Conservation (phyloP, 2,888 invertebrate species). For the Aelia acuminata region DNA sequence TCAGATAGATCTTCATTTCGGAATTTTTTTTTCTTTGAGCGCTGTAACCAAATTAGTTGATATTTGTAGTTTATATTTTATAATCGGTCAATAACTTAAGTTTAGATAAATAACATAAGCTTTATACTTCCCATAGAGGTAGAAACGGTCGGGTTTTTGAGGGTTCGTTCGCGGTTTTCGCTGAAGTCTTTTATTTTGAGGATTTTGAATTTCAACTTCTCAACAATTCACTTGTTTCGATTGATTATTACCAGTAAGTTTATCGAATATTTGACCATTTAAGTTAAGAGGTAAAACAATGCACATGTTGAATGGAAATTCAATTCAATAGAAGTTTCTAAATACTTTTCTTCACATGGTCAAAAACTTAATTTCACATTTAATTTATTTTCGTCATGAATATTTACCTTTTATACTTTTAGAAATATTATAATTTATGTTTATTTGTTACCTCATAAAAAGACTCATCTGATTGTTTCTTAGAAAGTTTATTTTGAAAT, state of each 20-base stretch:
- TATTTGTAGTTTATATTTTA: too few species aligned
- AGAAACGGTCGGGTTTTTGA: background rate
- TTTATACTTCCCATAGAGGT: background rate
- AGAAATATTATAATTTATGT: too few species aligned
- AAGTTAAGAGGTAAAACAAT: background rate
- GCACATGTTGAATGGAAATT: background rate
- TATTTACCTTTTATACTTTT: too few species aligned
- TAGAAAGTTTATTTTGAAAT: too few species aligned
- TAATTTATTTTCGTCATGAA: too few species aligned
- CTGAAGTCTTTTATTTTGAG: background rate
- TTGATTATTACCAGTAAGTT: background rate
- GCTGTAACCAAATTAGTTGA: too few species aligned
- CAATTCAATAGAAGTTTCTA: background rate
- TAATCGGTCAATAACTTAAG: too few species aligned
- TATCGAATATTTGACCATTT: background rate
- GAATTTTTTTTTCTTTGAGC: too few species aligned
- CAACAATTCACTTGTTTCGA: background rate
- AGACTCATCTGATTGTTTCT: too few species aligned
- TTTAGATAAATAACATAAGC: background rate
- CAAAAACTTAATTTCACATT: background rate
- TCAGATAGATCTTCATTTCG: too few species aligned
- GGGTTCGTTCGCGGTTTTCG: background rate
- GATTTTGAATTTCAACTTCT: constrained; percentile 34
- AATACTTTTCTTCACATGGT: background rate
- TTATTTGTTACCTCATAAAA: too few species aligned